phyloP scores from a whole-genome alignment of 1,140 invertebrate genomes.

The Hylaeus anthracinus region DNA sequence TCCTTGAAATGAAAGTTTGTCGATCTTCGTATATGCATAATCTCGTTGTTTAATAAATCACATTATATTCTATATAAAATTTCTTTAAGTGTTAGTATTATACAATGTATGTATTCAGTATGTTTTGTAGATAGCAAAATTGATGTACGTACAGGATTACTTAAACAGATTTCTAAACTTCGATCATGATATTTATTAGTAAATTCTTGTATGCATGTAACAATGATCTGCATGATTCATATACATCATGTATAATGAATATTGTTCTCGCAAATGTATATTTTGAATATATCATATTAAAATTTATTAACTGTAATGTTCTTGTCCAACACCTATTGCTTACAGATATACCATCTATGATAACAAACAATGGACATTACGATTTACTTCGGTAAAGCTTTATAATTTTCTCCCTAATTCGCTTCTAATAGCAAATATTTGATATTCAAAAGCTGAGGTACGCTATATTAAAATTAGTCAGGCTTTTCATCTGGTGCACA shows the following conservation, averaged over 20 bases:
- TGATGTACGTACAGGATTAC: conserved; percentile 28
- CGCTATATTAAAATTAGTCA: conserved; percentile 46
- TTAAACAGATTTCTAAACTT: conserved; percentile 50
- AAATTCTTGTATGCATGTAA: conserved; percentile 65
- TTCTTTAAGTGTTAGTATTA: neutral
- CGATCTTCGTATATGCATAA: neutral
- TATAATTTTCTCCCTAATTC: conserved; percentile 19
- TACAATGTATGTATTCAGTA: neutral
- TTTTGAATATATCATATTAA: conserved; percentile 60
- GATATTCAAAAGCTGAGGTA: conserved; percentile 30
- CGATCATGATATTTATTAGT: conserved; percentile 62
- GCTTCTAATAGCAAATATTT: conserved; percentile 28
- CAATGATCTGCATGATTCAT: conserved; percentile 60
- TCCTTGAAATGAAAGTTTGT: conserved; percentile 10
- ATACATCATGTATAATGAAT: conserved; percentile 59
- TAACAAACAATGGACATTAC: conserved; percentile 37
- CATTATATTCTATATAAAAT: neutral
- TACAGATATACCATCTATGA: conserved; percentile 34
- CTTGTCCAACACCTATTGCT: conserved; percentile 60
- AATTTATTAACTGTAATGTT: conserved; percentile 59
- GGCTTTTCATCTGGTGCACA: conserved; percentile 42
- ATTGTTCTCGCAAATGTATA: conserved; percentile 63
- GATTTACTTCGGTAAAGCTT: conserved; percentile 40
- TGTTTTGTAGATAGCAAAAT: neutral
- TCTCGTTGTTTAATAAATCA: neutral